Evolutionary conservation across 2,888 invertebrate species (phyloP).

Genomic region (Mongoloraphidia duomilia): DNA sequence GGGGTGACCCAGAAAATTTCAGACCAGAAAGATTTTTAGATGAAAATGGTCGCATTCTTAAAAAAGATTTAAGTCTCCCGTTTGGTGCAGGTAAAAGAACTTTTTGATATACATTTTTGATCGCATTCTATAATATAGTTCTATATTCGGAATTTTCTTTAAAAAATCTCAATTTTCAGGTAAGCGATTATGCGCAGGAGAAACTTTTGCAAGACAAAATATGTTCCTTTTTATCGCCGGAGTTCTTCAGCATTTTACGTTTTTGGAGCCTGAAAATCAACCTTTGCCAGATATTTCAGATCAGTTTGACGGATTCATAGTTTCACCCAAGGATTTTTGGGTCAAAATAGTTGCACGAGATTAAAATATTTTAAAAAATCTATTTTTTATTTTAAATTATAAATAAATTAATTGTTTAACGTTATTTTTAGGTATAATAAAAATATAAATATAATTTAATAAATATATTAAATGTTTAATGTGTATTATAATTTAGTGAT

Average conservation of each 20-base stretch:
- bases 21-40: slow-evolving; percentile 40
- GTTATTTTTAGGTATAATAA: too few species aligned
- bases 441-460: too few species aligned
- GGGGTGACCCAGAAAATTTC: slow-evolving; percentile 28
- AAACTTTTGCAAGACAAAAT: slow-evolving; percentile 49
- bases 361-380: slow-evolving; percentile 12
- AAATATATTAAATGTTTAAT: too few species aligned
- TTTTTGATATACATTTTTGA: background rate
- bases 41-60: slow-evolving; percentile 32
- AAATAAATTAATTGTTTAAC: too few species aligned
- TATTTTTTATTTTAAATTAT: background rate
- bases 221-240: slow-evolving; percentile 43
- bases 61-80: slow-evolving; percentile 42
- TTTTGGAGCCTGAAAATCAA: slow-evolving; percentile 36
- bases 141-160: slow-evolving; percentile 1
- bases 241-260: slow-evolving; percentile 46
- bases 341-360: slow-evolving; percentile 32
- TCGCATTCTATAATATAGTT: background rate
- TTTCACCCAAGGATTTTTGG: slow-evolving; percentile 43
- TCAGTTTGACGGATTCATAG: slow-evolving; percentile 35
- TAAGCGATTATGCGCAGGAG: slow-evolving; percentile 50
- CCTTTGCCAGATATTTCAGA: slow-evolving; percentile 31
- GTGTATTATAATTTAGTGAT: too few species aligned
- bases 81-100: slow-evolving; percentile 44
- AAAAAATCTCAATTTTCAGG: slow-evolving; percentile 27